phyloP scores from a whole-genome alignment of 2,888 invertebrate genomes.

The Tetragnatha montana region DNA sequence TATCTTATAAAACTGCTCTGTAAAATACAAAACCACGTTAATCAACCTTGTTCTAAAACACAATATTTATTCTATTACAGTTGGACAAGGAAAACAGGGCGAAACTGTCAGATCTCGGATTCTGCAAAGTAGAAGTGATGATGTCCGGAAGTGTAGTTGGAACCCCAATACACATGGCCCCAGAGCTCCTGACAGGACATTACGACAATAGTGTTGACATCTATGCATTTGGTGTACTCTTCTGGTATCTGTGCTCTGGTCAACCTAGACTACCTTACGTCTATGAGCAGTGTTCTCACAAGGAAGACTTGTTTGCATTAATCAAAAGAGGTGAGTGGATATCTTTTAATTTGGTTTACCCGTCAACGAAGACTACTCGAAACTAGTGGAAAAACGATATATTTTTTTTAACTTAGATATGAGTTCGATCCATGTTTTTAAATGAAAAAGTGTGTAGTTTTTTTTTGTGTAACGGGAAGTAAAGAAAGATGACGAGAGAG shows the following conservation, averaged over 20 bases:
- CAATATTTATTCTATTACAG: constrained; percentile 73
- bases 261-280: constrained; percentile 85
- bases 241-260: constrained; percentile 92
- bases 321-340: constrained; percentile 84
- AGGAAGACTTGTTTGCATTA: constrained; percentile 89
- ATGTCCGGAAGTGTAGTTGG: constrained; percentile 92
- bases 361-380: too few relatives aligned
- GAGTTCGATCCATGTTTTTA: too few relatives aligned
- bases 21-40: neutral
- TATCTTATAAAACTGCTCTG: too few relatives aligned
- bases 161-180: constrained; percentile 93
- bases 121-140: constrained; percentile 91
- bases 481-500: too few relatives aligned
- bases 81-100: constrained; percentile 84
- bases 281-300: constrained; percentile 88
- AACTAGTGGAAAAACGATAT: too few relatives aligned
- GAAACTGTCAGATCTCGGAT: constrained; percentile 90
- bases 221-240: constrained; percentile 91
- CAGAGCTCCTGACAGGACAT: constrained; percentile 86
- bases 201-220: constrained; percentile 90
- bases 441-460: too few relatives aligned
- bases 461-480: too few relatives aligned
- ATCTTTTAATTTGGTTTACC: neutral
- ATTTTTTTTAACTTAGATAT: too few relatives aligned
- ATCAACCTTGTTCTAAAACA: neutral